phyloP scores from a whole-genome alignment of 1,140 invertebrate genomes.

The Tetramorium parvispinum region DNA sequence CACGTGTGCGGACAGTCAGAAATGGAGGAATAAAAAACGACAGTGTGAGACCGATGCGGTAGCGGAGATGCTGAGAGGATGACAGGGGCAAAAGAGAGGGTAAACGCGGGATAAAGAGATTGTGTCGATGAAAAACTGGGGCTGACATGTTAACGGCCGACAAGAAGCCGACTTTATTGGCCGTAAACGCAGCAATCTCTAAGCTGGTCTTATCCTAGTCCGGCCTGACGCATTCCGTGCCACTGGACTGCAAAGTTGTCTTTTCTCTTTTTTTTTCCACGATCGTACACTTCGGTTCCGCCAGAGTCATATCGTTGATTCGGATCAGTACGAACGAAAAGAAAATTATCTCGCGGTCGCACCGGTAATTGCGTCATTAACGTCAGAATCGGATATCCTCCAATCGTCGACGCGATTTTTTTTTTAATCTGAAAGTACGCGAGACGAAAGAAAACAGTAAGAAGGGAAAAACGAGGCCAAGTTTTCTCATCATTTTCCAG shows the following conservation, averaged over 20 bases:
- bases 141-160: slow-evolving; percentile 83
- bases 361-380: slow-evolving; percentile 24
- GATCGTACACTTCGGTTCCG: not conserved
- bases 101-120: slow-evolving; percentile 57
- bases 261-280: slow-evolving; percentile 1
- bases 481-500: slow-evolving; percentile 7
- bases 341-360: slow-evolving; percentile 1
- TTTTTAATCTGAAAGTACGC: not conserved
- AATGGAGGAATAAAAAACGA: slow-evolving; percentile 35
- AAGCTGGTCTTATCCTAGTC: slow-evolving; percentile 78
- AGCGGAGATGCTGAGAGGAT: not conserved
- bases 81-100: not conserved
- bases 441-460: not conserved
- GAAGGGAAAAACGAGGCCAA: not conserved
- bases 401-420: not conserved
- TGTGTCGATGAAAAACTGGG: slow-evolving; percentile 81
- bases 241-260: slow-evolving; percentile 54
- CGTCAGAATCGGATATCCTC: not conserved
- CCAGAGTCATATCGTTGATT: not conserved
- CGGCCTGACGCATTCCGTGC: slow-evolving; percentile 61
- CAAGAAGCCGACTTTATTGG: slow-evolving; percentile 84
- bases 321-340: slow-evolving; percentile 15
- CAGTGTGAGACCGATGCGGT: not conserved
- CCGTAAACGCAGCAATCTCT: slow-evolving; percentile 82
- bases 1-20: slow-evolving; percentile 5